Percentiles rank a stretch among this genome's conserved stretches.
phyloP scores from a whole-genome alignment of 2,797 vertebrate genomes.

The Parambassis ranga region DNA sequence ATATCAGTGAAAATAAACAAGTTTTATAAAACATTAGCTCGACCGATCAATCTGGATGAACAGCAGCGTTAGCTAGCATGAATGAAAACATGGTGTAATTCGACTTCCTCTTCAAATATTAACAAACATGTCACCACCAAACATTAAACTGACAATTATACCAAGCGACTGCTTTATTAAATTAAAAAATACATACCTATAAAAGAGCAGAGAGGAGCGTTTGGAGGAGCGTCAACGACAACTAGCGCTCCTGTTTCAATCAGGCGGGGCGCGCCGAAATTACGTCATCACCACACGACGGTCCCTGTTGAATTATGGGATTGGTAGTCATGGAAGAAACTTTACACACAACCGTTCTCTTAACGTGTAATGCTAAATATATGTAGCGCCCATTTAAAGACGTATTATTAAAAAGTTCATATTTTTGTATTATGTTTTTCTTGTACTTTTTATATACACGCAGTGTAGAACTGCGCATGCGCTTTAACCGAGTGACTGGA shows the following conservation, averaged over 20 bases:
- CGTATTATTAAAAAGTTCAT: too few relatives aligned
- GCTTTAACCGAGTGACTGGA: too few relatives aligned
- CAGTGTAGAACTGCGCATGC: constrained; percentile 22
- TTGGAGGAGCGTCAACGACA: neutral
- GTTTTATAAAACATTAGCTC: neutral
- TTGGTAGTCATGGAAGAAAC: neutral
- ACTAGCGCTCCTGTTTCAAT: neutral
- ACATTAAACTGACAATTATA: fast-evolving
- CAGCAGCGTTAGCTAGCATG: neutral
- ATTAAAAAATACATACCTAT: neutral
- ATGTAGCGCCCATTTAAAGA: too few relatives aligned
- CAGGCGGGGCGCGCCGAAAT: constrained; percentile 13
- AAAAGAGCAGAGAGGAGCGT: fast-evolving
- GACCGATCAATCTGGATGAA: neutral
- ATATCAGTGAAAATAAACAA: neutral
- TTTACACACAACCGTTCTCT: too few relatives aligned
- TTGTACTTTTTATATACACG: too few relatives aligned
- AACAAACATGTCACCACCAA: neutral
- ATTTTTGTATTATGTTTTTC: too few relatives aligned
- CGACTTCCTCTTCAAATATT: neutral
- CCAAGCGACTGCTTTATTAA: fast-evolving
- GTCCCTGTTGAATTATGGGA: neutral
- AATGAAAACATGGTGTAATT: neutral
- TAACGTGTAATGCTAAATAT: too few relatives aligned
- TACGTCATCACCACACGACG: constrained; percentile 22